Evolutionary conservation across 2,888 invertebrate genomes (phyloP).

Genomic region (Nomada ferruginata): DNA sequence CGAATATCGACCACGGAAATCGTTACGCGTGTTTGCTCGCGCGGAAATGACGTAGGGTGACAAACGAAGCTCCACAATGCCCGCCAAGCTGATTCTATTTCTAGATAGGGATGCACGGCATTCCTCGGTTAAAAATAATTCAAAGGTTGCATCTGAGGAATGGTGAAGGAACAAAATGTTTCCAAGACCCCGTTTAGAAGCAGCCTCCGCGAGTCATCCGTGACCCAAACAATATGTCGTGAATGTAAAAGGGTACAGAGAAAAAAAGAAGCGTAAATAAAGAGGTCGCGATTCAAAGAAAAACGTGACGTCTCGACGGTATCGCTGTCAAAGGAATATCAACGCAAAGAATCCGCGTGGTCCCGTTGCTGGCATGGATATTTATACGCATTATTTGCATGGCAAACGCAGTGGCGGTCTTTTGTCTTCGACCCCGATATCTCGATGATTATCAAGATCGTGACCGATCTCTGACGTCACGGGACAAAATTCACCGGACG

Average conservation of each 20-base stretch:
- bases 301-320: not conserved
- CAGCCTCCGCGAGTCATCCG: not conserved
- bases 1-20: not conserved
- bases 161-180: not conserved
- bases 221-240: not conserved
- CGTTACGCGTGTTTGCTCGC: constrained; percentile 21
- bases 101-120: not conserved
- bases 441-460: constrained; percentile 31
- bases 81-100: not conserved
- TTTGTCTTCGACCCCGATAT: constrained; percentile 30
- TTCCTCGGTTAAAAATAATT: not conserved
- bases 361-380: constrained; percentile 52
- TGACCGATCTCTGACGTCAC: constrained; percentile 39
- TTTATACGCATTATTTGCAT: constrained; percentile 64
- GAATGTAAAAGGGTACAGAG: not conserved
- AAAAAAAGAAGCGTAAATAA: not conserved
- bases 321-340: constrained; percentile 43
- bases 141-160: not conserved
- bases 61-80: constrained; percentile 19
- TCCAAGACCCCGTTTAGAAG: not conserved
- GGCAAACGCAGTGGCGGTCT: constrained; percentile 50
- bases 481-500: constrained; percentile 22
- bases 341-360: not conserved
- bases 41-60: constrained; percentile 9
- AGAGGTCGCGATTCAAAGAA: constrained; percentile 15